These are phyloP conservation scores for Promerops cafer DNA, from an alignment of 2,113 vertebrate species.

Conservation along the genomic window DNA sequence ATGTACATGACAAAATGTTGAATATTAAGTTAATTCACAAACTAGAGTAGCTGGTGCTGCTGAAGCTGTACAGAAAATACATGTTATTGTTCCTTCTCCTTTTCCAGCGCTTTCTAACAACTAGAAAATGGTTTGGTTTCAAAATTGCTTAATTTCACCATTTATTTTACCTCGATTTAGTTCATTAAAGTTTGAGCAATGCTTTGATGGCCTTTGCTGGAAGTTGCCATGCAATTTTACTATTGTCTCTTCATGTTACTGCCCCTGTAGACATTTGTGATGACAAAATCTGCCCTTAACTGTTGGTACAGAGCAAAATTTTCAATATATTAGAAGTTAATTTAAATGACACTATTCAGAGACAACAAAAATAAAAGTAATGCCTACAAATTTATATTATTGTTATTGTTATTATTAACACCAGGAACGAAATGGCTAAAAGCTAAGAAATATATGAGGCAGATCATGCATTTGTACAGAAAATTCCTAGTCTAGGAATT, in stretches of 20 bases:
- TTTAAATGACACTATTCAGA: not conserved
- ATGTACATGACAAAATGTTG: conserved; percentile 66
- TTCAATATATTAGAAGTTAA: not conserved
- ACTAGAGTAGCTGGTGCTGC: conserved; percentile 1
- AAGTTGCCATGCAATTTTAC: not conserved
- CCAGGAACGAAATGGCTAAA: not conserved
- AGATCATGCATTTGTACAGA: not conserved
- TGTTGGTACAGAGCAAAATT: not conserved
- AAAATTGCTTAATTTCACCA: not conserved
- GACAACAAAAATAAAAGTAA: not conserved
- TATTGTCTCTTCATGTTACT: not conserved
- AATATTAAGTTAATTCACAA: conserved; percentile 64
- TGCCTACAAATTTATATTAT: not conserved
- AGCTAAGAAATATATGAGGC: not conserved
- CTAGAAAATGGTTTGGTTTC: not conserved
- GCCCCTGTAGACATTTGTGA: not conserved
- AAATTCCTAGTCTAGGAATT: not conserved
- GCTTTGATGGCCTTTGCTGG: not conserved
- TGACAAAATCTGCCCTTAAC: not conserved
- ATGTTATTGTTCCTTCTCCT: not conserved
- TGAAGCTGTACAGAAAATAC: not conserved
- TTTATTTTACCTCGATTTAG: not conserved
- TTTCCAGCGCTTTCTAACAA: not conserved
- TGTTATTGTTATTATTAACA: not conserved
- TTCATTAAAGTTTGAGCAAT: not conserved